Base-by-base conservation (phyloP, 2,888 invertebrate genomes). In the Kuschelorhynchus macadamiae region DNA sequence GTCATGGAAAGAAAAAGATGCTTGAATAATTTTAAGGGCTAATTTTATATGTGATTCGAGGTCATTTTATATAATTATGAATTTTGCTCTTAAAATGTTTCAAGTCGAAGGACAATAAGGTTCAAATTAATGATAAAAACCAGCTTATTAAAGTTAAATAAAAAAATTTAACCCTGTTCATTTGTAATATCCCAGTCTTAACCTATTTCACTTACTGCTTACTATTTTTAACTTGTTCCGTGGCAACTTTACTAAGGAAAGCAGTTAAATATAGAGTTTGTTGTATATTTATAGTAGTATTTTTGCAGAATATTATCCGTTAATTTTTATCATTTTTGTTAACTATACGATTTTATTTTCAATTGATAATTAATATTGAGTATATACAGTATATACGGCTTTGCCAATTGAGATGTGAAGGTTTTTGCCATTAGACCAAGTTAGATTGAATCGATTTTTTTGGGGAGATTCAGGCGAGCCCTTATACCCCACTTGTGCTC, bases 141-240 rank as follows among this genome's bases (percentile, higher is more conserved):
- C 41, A 41, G 25, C n/a, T 57, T 41, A n/a, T 14, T 18, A 17
- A 32, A 59, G 57, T 59, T 57, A 61, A 61, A 42, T 41, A 39
- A 61, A 30, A n/a, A 47, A 11, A 53, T 64, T 53, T 68, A 64
- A 81, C 81, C 80, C 81, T 81, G 81, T 81, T 79, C 78, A 71
- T 65, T 56, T 61, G 75, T 72, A 81, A 81, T 81, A 81, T 81
- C 81, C 81, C 81, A 81, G 81, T 81, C 78, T 77, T 67, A 55
- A 46, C 39, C 59, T 64, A 57, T 50, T 32, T 52, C 32, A 44
- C 17, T 50, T 18, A 57, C 30, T 64, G 25, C 42, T 36, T 46
- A 9, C 20, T 41, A 14, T 30, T 53, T 44, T 46, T 55, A 42
- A 57, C 46, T 12, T 41, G 18, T 25, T 32, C 18, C 41, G 50